Conservation (phyloP, 2,797 vertebrate genomes). For the Hypotaenidia okinawae region DNA sequence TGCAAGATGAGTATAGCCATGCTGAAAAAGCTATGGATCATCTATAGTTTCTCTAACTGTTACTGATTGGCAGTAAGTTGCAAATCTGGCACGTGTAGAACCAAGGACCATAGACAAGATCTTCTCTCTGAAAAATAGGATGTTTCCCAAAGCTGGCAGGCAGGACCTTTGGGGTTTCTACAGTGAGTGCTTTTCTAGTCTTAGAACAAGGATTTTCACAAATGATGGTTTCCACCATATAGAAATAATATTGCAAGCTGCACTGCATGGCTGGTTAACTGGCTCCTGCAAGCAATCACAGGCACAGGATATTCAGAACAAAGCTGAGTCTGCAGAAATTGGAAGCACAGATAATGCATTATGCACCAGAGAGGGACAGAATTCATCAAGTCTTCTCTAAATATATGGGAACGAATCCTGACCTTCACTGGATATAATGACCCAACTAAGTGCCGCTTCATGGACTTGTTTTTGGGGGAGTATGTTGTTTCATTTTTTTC, state of each 20-base stretch:
- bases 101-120: too few relatives aligned
- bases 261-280: neutral
- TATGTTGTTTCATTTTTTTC: rapidly evolving
- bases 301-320: neutral
- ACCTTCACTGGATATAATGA: neutral
- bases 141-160: neutral
- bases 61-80: neutral
- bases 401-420: neutral
- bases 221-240: neutral
- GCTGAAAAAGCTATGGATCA: neutral
- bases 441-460: neutral
- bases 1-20: neutral
- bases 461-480: too few relatives aligned
- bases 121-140: neutral
- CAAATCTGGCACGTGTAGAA: neutral
- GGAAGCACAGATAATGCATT: neutral
- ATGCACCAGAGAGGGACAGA: too few relatives aligned
- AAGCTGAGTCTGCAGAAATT: neutral
- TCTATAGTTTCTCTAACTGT: neutral
- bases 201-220: neutral
- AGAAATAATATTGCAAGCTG: neutral
- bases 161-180: neutral
- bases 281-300: neutral
- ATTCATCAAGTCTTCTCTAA: neutral
- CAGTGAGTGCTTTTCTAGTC: neutral